Percentiles rank a stretch among this genome's conserved stretches.
Evolutionary conservation across 2,113 vertebrate genomes (phyloP).

Genomic region (Siphamia tubifer): DNA sequence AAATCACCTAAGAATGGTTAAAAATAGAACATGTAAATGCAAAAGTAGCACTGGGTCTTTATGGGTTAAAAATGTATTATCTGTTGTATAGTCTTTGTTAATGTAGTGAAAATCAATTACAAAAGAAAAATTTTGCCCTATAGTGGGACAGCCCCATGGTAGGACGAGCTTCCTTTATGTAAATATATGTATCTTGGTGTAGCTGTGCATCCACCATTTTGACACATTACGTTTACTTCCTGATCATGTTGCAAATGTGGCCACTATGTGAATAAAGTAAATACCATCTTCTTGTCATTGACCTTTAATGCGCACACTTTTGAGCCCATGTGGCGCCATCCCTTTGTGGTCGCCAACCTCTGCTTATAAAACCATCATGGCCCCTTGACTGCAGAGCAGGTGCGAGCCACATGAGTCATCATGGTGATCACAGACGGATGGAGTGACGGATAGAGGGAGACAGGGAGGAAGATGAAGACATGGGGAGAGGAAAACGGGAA

Average conservation of each 20-base stretch:
- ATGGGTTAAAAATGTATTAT: too few species aligned
- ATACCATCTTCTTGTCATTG: not conserved
- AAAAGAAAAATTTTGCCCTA: too few species aligned
- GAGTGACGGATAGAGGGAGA: conserved; percentile 40
- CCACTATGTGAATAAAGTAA: not conserved
- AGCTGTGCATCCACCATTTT: not conserved
- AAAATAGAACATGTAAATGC: too few species aligned
- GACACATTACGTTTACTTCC: not conserved
- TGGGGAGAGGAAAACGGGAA: conserved; percentile 10
- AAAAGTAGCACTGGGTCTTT: too few species aligned
- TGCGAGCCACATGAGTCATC: conserved; percentile 70
- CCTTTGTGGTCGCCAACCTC: conserved; percentile 15
- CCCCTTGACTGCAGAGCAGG: conserved; percentile 60
- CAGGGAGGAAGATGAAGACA: conserved; percentile 10
- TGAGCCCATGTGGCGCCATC: conserved; percentile 7
- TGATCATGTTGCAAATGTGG: not conserved
- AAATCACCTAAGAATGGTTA: too few species aligned
- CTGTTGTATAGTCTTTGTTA: too few species aligned
- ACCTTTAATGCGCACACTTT: not conserved
- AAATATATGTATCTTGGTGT: too few species aligned
- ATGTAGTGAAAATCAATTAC: too few species aligned
- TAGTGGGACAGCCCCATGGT: too few species aligned
- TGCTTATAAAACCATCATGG: conserved; percentile 11
- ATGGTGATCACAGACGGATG: conserved; percentile 31
- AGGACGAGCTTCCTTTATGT: too few species aligned